A percentile compares a stretch with the other conserved stretches of the same genome.
Conservation (phyloP, 2,797 vertebrate species). For the Garrulus glandarius region DNA sequence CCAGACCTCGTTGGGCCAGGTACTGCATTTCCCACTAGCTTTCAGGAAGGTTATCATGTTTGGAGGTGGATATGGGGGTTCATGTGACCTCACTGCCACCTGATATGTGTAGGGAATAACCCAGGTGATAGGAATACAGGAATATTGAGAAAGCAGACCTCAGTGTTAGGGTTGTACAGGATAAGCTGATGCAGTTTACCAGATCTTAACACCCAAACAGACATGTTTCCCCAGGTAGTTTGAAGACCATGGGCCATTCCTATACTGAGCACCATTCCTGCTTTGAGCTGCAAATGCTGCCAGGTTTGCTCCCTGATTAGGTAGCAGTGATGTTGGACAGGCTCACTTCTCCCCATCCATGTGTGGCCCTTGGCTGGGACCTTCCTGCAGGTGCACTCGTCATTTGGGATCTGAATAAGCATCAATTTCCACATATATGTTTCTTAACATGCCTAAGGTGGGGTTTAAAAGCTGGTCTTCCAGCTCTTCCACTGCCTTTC, state of each 20-base stretch:
- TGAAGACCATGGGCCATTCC: not conserved
- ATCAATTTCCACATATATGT: not conserved
- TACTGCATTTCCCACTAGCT: not conserved
- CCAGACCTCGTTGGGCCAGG: fast-evolving
- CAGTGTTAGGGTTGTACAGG: not conserved
- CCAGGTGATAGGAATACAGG: not conserved
- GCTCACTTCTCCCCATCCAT: not conserved
- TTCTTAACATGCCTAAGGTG: not conserved
- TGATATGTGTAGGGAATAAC: not conserved
- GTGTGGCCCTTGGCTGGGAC: not conserved
- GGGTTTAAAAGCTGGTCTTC: not conserved
- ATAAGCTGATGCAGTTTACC: not conserved
- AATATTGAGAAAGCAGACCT: not conserved
- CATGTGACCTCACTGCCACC: not conserved
- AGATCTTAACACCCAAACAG: not conserved
- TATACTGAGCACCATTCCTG: not conserved
- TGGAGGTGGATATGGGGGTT: not conserved
- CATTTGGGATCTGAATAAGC: not conserved
- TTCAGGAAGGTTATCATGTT: not conserved
- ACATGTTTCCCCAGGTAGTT: fast-evolving
- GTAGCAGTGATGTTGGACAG: not conserved
- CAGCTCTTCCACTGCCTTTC: not conserved
- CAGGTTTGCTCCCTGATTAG: not conserved
- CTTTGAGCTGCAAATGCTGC: not conserved
- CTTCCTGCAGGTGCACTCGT: not conserved